phyloP scores from a whole-genome alignment of 2,888 invertebrate genomes.

The Acheta domesticus region DNA sequence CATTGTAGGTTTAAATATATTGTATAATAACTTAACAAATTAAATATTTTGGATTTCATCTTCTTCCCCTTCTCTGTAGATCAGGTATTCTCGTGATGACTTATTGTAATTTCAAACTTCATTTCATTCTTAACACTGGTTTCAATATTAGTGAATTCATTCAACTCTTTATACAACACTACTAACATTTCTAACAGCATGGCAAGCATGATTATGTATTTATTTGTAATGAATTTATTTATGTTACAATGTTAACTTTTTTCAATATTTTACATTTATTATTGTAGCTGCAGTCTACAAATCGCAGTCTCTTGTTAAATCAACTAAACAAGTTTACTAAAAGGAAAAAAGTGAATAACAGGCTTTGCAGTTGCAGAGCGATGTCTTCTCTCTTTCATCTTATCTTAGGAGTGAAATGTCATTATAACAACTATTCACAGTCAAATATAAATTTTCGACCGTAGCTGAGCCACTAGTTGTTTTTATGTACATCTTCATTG shows the following conservation, averaged over 20 bases:
- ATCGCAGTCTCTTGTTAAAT: slow-evolving; percentile 38
- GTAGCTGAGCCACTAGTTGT: slow-evolving; percentile 18
- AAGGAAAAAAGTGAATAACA: slow-evolving; percentile 26
- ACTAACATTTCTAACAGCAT: slow-evolving; percentile 35
- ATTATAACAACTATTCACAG: slow-evolving; percentile 20
- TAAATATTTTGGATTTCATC: background rate
- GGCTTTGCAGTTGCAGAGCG: slow-evolving; percentile 26
- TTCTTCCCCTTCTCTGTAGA: slow-evolving; percentile 20
- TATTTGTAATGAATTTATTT: slow-evolving; percentile 27
- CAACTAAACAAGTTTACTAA: slow-evolving; percentile 31
- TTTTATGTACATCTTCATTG: slow-evolving; percentile 64
- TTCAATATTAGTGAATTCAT: background rate
- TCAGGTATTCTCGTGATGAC: slow-evolving; percentile 12
- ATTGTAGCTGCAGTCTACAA: slow-evolving; percentile 37
- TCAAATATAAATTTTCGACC: slow-evolving; percentile 19
- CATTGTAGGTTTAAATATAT: no score
- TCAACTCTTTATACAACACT: slow-evolving; percentile 23
- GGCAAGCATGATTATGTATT: slow-evolving; percentile 35
- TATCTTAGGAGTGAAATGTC: slow-evolving; percentile 20
- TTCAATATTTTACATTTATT: slow-evolving; percentile 35
- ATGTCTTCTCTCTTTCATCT: slow-evolving; percentile 25
- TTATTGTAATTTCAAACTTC: slow-evolving; percentile 3
- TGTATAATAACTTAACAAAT: no score
- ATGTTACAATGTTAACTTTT: slow-evolving; percentile 30
- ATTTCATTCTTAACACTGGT: background rate